Conservation (phyloP, 2,797 vertebrate species). For the Sebastes diploproa region DNA sequence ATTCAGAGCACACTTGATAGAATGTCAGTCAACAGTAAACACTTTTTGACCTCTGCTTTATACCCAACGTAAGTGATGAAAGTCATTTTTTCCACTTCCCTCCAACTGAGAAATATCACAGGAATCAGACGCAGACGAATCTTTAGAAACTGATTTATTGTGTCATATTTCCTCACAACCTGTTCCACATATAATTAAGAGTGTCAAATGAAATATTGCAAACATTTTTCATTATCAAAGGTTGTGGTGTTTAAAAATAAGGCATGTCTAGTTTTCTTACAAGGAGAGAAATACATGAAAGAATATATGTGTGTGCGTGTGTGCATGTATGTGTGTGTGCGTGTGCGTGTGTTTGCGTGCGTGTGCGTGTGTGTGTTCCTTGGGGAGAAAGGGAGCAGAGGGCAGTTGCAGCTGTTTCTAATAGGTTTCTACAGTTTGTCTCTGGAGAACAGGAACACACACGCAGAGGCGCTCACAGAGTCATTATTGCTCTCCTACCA, state of each 20-base stretch:
- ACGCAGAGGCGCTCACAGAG: constrained; percentile 27
- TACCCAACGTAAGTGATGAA: neutral
- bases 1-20: neutral
- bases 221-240: neutral
- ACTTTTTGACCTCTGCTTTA: neutral
- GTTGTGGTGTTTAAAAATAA: neutral
- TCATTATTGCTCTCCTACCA: constrained; percentile 51
- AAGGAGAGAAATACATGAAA: neutral
- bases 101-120: neutral
- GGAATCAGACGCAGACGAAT: neutral
- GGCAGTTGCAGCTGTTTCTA: constrained; percentile 51
- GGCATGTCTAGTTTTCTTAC: neutral
- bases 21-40: neutral
- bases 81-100: neutral
- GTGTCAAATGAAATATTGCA: neutral
- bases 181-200: neutral
- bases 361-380: neutral
- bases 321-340: too few relatives aligned
- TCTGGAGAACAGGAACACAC: constrained; percentile 39
- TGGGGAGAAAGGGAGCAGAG: constrained; percentile 15
- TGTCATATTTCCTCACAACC: neutral
- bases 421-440: constrained; percentile 54
- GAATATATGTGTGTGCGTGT: too few relatives aligned
- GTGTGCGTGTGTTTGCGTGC: neutral
- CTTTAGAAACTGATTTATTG: neutral